Base-by-base conservation (phyloP, 2,888 invertebrate genomes). In the Drosophila bunnanda region DNA sequence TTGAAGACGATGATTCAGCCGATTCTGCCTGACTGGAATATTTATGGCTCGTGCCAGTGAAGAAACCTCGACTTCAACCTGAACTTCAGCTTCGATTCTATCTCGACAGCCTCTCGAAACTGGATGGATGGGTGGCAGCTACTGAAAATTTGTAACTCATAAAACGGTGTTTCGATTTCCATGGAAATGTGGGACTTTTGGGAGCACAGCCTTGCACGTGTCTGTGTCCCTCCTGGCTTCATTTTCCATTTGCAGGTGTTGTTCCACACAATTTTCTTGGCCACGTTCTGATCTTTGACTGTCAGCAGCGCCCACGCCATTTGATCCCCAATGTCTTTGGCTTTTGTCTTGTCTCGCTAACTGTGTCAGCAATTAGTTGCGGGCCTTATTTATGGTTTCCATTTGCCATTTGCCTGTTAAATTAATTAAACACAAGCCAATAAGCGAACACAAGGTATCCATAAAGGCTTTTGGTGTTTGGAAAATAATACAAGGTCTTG, bases 331-430 rank as follows among this genome's bases (percentile, higher is more conserved):
- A 59, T 74, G 76, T 79, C 83, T 70, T 74, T 76, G 76, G 64
- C 74, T 83, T 83, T 80, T 78, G 78, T 68, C 76, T 86, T 82
- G 82, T 85, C 84, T 73, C 66, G 75, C 81, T 75, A 81, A 86
- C 87, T 83, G 84, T 86, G 83, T 86, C 83, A 87, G 87, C 83
- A 87, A 83, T 83, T 86, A 86, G 87, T 83, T 86, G 68, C 74
- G 78, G 71, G 69, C 75, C 72, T 83, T 87, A 83, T 83, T 83
- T 87, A 83, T 87, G 80, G 71, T 44, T 70, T 58, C 78, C 66
- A 78, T 78, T 80, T 68, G 75, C 77, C 64, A 75, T 79, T 81
- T 75, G 78, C 79, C 73, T 79, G 87, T 76, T 81, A 78, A 86
- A 83, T 83, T 79, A 79, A 81, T 79, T 73, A 80, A 34, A 61